phyloP scores from a whole-genome alignment of 2,113 vertebrate species.

The Rhynchomys soricoides region DNA sequence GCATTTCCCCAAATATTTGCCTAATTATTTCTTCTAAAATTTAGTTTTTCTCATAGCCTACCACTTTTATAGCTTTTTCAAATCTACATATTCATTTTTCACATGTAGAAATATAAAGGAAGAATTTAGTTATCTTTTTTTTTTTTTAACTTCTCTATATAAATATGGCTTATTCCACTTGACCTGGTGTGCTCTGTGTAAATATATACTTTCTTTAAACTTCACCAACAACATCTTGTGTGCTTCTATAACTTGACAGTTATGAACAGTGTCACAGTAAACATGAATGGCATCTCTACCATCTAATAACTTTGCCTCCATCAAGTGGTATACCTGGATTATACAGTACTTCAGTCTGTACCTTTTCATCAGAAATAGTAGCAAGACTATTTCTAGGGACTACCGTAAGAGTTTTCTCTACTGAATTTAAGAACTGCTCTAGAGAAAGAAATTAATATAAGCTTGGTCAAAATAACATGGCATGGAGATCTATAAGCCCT shows the following conservation, averaged over 20 bases:
- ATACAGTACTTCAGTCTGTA: neutral
- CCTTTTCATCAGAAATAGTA: neutral
- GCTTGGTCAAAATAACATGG: neutral
- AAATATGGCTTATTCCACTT: neutral
- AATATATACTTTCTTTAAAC: neutral
- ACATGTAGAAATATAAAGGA: neutral
- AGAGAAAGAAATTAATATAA: neutral
- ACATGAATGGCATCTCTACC: neutral
- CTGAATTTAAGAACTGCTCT: neutral
- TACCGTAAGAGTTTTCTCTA: neutral
- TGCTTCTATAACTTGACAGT: neutral
- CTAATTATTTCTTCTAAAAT: slow-evolving; percentile 4
- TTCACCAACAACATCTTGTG: neutral
- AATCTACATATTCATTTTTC: neutral
- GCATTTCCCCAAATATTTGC: neutral
- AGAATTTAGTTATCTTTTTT: neutral
- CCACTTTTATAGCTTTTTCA: neutral
- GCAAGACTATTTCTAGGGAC: neutral
- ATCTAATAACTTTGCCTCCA: neutral
- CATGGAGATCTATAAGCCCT: neutral
- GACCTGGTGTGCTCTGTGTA: neutral
- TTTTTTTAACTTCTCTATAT: neutral
- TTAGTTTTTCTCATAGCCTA: too few species aligned
- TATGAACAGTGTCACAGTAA: neutral
- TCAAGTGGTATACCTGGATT: neutral